Evolutionary conservation across 2,888 invertebrate species (phyloP), one percentile per base, ranked within the genome.

Genomic region (Sinotaia quadrata): DNA sequence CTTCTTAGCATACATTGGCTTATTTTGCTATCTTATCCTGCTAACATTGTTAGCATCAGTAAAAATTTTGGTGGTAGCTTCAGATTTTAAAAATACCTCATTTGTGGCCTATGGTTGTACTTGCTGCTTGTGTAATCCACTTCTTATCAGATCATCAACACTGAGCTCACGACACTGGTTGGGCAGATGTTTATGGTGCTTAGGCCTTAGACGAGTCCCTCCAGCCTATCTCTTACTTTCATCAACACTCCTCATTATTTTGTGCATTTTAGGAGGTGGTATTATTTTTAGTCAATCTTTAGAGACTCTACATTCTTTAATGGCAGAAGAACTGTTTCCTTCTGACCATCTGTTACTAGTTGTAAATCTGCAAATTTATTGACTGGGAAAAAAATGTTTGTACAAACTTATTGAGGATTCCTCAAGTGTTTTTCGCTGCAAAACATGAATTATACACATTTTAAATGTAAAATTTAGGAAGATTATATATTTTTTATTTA

Each of bases 271-370:
- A 5, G 57, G 75, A 41, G 67, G 67, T 8, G 67, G 68, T 21
- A 60, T 36, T 31, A 60, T 73, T 8, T 81, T 84, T 59, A 24
- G 41, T 21, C 67, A 73, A 34, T 68, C 74, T 44, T 56, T 84
- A 24, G 66, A 77, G 33, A 73, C 78, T 33, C 68, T 82, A 21
- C 75, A 77, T 72, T 63, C 62, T 37, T 68, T 81, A 24, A 73
- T 84, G 69, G 77, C 79, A 56, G 85, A 85, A 67, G 85, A 85
- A 61, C 68, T 77, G 51, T 82, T 75, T 73, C 84, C 84, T 3
- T 85, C 85, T 5, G 85, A 85, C 69, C 85, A 85, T 75, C 61
- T 84, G 21, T 79, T 85, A 78, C 61, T 85, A 15, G 69, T 69
- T 31, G 78, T 75, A 29, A 62, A 60, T 47, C 44, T 76, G 47